phyloP scores from a whole-genome alignment of 2,888 invertebrate genomes.

The Pilophorus perplexus region DNA sequence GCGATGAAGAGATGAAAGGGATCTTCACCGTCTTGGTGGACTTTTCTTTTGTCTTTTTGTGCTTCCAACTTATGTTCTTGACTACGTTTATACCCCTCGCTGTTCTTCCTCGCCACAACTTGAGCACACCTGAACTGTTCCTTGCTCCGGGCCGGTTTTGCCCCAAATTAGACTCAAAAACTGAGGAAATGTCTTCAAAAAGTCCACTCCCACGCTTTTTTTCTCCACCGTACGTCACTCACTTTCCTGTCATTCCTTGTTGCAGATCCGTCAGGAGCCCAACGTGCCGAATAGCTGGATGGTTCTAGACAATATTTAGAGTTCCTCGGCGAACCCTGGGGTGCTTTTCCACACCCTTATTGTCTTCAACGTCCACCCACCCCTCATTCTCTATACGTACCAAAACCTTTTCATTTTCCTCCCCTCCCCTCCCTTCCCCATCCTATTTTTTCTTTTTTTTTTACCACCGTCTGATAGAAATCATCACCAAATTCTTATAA shows the following conservation, averaged over 20 bases:
- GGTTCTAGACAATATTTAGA: conserved; percentile 34
- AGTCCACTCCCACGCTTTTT: background rate
- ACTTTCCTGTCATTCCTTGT: no score
- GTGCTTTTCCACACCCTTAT: conserved; percentile 22
- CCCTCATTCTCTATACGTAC: background rate
- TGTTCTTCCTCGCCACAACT: no score
- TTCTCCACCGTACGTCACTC: no score
- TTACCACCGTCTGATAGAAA: conserved; percentile 1
- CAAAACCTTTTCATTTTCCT: background rate
- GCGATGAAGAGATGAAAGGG: no score
- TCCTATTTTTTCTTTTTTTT: background rate
- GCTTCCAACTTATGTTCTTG: no score
- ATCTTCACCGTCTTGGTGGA: no score
- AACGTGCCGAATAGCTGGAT: conserved; percentile 41
- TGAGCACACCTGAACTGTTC: no score
- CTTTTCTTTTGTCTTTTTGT: no score
- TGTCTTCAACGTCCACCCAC: background rate
- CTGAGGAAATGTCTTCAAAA: no score
- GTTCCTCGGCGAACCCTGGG: conserved; percentile 25
- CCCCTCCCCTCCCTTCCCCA: background rate
- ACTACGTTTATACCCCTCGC: no score
- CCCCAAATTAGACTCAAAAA: no score
- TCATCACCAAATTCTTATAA: conserved; percentile 15
- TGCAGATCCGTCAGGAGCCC: conserved; percentile 43
- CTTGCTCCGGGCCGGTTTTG: no score